Conservation (phyloP, 2,888 invertebrate genomes). For the Brenthis hecate region DNA sequence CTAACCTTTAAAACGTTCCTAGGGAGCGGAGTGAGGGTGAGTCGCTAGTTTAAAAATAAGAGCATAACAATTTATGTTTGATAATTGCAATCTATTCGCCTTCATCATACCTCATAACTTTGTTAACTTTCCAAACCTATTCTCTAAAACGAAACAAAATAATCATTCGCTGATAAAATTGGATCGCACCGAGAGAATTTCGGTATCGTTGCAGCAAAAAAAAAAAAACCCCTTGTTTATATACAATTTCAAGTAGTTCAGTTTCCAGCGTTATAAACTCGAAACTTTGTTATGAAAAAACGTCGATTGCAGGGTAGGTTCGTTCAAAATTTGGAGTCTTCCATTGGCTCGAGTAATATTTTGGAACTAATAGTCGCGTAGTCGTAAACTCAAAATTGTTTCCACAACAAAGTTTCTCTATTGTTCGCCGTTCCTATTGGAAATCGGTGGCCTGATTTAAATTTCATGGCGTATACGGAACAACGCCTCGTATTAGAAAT, state of each 20-base stretch:
- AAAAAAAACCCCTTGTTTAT: slow-evolving; percentile 25
- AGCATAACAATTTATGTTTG: no score
- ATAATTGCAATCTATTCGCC: no score
- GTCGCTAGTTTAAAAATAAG: no score
- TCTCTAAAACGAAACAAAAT: slow-evolving; percentile 1
- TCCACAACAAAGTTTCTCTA: slow-evolving; percentile 38
- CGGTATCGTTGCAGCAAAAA: slow-evolving; percentile 18
- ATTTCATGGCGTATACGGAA: slow-evolving; percentile 41
- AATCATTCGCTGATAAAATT: slow-evolving; percentile 12
- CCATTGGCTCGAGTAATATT: slow-evolving; percentile 36
- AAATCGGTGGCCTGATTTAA: slow-evolving; percentile 39
- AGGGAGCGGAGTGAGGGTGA: no score
- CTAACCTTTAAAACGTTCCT: no score
- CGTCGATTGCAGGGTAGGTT: slow-evolving; percentile 24
- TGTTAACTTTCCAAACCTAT: no score
- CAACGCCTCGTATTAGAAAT: slow-evolving; percentile 35
- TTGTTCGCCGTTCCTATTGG: slow-evolving; percentile 36
- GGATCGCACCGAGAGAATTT: slow-evolving; percentile 10
- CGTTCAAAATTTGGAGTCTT: slow-evolving; percentile 30
- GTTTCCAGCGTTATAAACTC: slow-evolving; percentile 28
- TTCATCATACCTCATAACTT: no score
- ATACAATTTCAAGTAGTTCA: slow-evolving; percentile 21
- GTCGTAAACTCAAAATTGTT: slow-evolving; percentile 40
- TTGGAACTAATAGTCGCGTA: slow-evolving; percentile 39
- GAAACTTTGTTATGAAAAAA: slow-evolving; percentile 36